Conservation (phyloP, 2,888 invertebrate species). For the Cheilosia grossa region DNA sequence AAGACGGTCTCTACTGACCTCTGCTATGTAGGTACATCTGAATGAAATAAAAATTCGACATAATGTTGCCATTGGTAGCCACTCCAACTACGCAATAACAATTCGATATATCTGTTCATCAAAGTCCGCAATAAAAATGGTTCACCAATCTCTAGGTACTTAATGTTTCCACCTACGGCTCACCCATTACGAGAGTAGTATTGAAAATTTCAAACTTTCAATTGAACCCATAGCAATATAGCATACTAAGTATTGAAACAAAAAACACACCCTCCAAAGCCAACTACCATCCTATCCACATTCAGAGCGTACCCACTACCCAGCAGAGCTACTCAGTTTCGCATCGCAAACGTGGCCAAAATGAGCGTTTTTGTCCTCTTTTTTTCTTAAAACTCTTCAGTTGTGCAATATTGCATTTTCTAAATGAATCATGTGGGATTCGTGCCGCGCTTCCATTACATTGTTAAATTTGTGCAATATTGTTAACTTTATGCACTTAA, state of each 20-base stretch:
- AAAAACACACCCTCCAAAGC: constrained; percentile 8
- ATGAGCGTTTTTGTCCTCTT: neutral
- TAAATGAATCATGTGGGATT: constrained; percentile 17
- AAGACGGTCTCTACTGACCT: too few species aligned
- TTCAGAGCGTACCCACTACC: neutral
- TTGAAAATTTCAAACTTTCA: constrained; percentile 23
- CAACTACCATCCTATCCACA: neutral
- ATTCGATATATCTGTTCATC: neutral
- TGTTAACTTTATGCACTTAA: too few species aligned
- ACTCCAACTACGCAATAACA: too few species aligned
- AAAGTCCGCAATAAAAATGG: neutral
- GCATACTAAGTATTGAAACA: constrained; percentile 25
- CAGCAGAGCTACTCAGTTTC: too few species aligned
- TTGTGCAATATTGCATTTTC: constrained; percentile 49
- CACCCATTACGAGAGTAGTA: neutral
- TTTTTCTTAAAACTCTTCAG: constrained; percentile 2
- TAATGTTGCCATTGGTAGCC: too few species aligned
- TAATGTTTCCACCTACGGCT: too few species aligned
- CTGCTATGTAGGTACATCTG: too few species aligned
- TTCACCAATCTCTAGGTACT: too few species aligned
- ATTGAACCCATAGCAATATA: constrained; percentile 20
- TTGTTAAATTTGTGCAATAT: constrained; percentile 21
- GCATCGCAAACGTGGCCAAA: constrained; percentile 1
- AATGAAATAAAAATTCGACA: too few species aligned
- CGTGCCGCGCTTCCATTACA: constrained; percentile 3